Percentiles rank a stretch among this genome's conserved stretches.
These are phyloP conservation scores for Grallaria varia DNA, from an alignment of 2,113 vertebrate species.

Conservation along the genomic window DNA sequence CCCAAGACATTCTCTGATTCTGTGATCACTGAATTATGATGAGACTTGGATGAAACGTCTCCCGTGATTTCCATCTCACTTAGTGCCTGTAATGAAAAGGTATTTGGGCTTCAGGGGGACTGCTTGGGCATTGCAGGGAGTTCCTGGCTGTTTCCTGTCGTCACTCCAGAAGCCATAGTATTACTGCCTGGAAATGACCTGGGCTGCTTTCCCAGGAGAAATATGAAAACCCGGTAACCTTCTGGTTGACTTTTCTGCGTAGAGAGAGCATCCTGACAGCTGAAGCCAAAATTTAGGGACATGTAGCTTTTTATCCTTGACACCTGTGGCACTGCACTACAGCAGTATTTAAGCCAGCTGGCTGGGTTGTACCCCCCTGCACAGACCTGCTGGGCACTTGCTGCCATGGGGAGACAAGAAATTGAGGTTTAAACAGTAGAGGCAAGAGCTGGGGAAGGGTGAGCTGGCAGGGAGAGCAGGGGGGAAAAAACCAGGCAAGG, in stretches of 20 bases:
- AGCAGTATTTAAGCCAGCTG: not conserved
- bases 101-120: not conserved
- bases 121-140: not conserved
- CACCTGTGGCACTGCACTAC: rapidly evolving
- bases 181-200: not conserved
- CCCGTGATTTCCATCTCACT: not conserved
- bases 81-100: not conserved
- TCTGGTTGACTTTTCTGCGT: not conserved
- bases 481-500: not conserved
- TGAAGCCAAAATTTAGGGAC: not conserved
- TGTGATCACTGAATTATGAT: not conserved
- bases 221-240: not conserved
- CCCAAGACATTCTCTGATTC: not conserved
- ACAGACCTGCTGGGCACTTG: not conserved
- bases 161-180: not conserved
- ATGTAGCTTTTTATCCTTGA: not conserved
- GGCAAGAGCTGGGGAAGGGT: not conserved
- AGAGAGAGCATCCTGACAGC: not conserved
- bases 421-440: not conserved
- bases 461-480: not conserved
- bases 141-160: not conserved
- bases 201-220: not conserved
- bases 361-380: not conserved
- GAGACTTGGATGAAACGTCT: conserved; percentile 2
- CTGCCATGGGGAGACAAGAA: not conserved